Conservation (phyloP, 2,888 invertebrate genomes). For the Gasteruption jaculator region DNA sequence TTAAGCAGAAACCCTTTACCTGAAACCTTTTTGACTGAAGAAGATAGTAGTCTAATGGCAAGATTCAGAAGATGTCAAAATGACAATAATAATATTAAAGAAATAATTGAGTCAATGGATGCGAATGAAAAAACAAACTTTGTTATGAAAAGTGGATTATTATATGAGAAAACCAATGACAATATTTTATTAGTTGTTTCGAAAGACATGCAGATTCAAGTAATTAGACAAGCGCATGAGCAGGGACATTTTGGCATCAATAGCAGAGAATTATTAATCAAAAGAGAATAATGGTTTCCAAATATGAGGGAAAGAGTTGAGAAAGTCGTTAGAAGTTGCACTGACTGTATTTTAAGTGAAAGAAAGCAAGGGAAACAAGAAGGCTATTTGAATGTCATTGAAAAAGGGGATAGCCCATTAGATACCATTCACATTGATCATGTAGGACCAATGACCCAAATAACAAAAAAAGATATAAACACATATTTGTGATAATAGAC, state of each 20-base stretch:
- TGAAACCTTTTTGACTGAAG: conserved; percentile 8
- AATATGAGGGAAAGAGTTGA: conserved; percentile 20
- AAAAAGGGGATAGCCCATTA: conserved; percentile 34
- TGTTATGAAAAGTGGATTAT: conserved; percentile 10
- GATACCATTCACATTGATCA: conserved; percentile 40
- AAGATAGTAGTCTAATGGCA: conserved; percentile 10
- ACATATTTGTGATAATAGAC: conserved; percentile 16
- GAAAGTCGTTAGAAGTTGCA: conserved; percentile 21
- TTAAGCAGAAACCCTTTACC: conserved; percentile 25
- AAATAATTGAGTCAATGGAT: conserved; percentile 6
- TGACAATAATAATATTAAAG: conserved; percentile 1
- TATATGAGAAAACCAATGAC: conserved; percentile 9
- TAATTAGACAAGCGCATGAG: conserved; percentile 38
- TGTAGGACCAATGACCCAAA: conserved; percentile 35
- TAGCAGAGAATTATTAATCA: conserved; percentile 31
- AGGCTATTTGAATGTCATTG: conserved; percentile 35
- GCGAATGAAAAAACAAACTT: conserved; percentile 1
- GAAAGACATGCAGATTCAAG: conserved; percentile 35
- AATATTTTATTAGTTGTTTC: conserved; percentile 33
- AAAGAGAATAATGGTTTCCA: conserved; percentile 32
- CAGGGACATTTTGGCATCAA: conserved; percentile 38
- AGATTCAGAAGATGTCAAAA: conserved; percentile 7
- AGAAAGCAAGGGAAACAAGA: conserved; percentile 35
- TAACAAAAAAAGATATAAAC: conserved; percentile 24
- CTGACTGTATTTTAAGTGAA: conserved; percentile 24